Evolutionary conservation across 2,888 invertebrate species (phyloP), one percentile per base, ranked within the genome.

Genomic region (Drosophila macrospina): DNA sequence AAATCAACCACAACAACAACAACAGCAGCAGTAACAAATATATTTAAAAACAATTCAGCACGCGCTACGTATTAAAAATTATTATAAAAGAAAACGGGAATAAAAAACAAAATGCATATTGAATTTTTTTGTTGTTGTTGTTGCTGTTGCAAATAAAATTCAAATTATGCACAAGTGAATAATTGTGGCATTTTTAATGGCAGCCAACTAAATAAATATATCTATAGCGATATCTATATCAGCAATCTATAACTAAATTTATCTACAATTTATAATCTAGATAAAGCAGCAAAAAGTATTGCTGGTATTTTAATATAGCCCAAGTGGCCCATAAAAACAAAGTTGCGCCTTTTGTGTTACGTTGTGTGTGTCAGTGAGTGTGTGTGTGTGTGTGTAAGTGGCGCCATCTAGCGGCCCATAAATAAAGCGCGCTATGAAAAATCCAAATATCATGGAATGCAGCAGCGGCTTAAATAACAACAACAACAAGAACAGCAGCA

Each of bases 361-460:
- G 60, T 64, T 20, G 20, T 20, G 20, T 20, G 20, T 39, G 50
- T 42, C 56, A 16, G 47, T 48, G 68, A n/a, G n/a, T 41, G 60
- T 13, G 62, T 16, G 26, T 13, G 54, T 36, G 52, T 34, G 54
- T 32, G 54, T 45, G 61, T 65, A 66, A 62, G 69, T 68, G 78
- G 86, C 83, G 84, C 86, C 84, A 84, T 67, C 81, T 81, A 84
- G 78, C 79, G 86, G 64, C 68, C 63, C 69, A 75, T 80, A 87
- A 87, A 85, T 87, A 80, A 64, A 59, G 55, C 51, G 42, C 52
- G 76, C 72, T 77, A 90, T 90, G 90, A 90, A 90, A 90, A 90
- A 88, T 83, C 83, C 80, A 71, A 90, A 84, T 84, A 86, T 86
- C 74, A 80, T 89, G 80, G 89, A 90, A 80, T 85, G 85, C 86